Conservation (phyloP, 2,113 vertebrate species). For the Trichomycterus rosablanca region DNA sequence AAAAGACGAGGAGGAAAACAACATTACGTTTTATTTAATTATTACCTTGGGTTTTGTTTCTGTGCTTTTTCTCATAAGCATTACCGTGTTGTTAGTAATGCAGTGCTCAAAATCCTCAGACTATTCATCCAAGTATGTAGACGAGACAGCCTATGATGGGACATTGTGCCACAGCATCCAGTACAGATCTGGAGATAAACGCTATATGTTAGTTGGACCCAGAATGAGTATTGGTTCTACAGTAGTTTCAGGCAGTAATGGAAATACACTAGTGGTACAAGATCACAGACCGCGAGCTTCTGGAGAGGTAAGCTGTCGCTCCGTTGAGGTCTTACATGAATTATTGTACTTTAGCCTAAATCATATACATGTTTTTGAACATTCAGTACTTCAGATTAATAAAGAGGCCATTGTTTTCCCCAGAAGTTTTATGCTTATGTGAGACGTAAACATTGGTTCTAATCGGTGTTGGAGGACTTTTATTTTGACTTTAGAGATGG, state of each 20-base stretch:
- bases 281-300: slow-evolving; percentile 25
- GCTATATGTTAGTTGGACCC: slow-evolving; percentile 49
- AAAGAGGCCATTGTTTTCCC: no score
- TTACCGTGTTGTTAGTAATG: slow-evolving; percentile 42
- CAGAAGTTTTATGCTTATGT: no score
- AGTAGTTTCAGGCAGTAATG: slow-evolving; percentile 35
- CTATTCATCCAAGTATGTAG: slow-evolving; percentile 35
- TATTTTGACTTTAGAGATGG: no score
- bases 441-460: no score
- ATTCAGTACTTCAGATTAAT: no score
- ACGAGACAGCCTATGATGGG: slow-evolving; percentile 40
- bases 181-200: slow-evolving; percentile 50
- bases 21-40: slow-evolving; percentile 47
- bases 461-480: no score
- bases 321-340: no score
- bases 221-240: slow-evolving; percentile 44
- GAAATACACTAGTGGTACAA: slow-evolving; percentile 37
- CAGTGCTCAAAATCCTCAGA: slow-evolving; percentile 41
- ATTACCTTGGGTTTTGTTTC: slow-evolving; percentile 46
- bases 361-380: no score
- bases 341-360: no score
- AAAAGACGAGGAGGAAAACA: slow-evolving; percentile 30
- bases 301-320: slow-evolving; percentile 35
- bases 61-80: slow-evolving; percentile 41
- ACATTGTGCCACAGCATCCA: slow-evolving; percentile 49